Percentiles rank a stretch among this genome's conserved stretches.
These are phyloP conservation scores for Eupeodes latifasciatus DNA, from an alignment of 2,888 invertebrate genomes.

Conservation along the genomic window DNA sequence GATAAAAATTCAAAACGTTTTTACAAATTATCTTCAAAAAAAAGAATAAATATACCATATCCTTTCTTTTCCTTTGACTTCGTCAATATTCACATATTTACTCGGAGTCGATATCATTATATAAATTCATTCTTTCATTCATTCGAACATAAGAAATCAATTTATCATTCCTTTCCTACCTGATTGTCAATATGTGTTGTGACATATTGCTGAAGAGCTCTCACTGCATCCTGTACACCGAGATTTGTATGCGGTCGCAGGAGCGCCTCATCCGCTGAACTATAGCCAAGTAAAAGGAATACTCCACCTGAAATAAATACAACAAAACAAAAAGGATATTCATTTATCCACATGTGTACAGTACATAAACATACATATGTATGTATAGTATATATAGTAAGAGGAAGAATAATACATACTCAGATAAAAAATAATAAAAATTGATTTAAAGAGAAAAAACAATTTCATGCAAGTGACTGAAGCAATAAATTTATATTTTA, in stretches of 20 bases:
- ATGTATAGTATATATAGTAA: no score
- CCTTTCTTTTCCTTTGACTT: neutral
- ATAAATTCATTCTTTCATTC: no score
- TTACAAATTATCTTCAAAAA: constrained; percentile 53
- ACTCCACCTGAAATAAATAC: constrained; percentile 88
- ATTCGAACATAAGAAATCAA: constrained; percentile 51
- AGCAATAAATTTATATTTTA: constrained; percentile 66
- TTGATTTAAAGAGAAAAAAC: constrained; percentile 32
- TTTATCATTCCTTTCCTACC: constrained; percentile 84
- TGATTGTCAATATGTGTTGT: constrained; percentile 89
- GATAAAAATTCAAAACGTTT: constrained; percentile 41
- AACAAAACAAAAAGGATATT: constrained; percentile 18
- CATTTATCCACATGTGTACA: neutral
- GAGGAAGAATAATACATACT: neutral
- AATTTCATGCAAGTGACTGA: constrained; percentile 69
- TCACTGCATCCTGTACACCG: constrained; percentile 93
- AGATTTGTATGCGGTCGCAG: constrained; percentile 93
- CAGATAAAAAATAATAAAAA: constrained; percentile 7
- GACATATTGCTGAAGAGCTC: constrained; percentile 92
- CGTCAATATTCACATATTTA: neutral
- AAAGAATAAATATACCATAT: constrained; percentile 31
- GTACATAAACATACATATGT: neutral
- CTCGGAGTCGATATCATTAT: neutral
- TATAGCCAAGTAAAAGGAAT: constrained; percentile 94
- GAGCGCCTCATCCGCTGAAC: constrained; percentile 93